A percentile compares a stretch with the other conserved stretches of the same genome.
phyloP scores from a whole-genome alignment of 2,888 invertebrate species.

The Netelia inedita region DNA sequence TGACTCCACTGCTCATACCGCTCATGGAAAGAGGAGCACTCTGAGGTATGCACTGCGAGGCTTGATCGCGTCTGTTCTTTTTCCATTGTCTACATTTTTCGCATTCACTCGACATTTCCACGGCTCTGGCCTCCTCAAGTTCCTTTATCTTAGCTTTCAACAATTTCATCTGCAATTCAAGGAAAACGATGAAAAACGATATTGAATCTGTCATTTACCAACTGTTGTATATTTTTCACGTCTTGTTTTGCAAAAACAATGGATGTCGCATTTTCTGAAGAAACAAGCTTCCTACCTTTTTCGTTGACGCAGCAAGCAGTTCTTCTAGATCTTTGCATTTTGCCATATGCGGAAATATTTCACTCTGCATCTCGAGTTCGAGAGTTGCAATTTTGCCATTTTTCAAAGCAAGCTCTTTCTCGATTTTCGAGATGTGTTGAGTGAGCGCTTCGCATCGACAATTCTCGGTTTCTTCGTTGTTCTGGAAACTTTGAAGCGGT shows the following conservation, averaged over 20 bases:
- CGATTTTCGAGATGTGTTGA: conserved; percentile 75
- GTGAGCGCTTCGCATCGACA: conserved; percentile 68
- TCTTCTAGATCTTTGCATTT: conserved; percentile 80
- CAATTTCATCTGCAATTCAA: conserved; percentile 69
- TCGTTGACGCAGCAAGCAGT: conserved; percentile 70
- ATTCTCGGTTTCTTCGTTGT: conserved; percentile 47
- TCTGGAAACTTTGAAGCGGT: conserved; percentile 69
- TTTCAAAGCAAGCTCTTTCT: conserved; percentile 78
- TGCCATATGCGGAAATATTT: conserved; percentile 79
- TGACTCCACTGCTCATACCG: conserved; percentile 75
- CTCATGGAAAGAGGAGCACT: conserved; percentile 67
- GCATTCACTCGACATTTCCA: conserved; percentile 75
- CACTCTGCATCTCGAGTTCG: conserved; percentile 78
- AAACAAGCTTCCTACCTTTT: conserved; percentile 72
- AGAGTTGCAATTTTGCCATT: conserved; percentile 79
- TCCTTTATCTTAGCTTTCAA: conserved; percentile 72
- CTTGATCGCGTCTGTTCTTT: conserved; percentile 75
- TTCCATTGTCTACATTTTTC: conserved; percentile 74
- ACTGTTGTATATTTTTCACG: no score
- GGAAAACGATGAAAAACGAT: conserved; percentile 1
- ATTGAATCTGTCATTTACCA: no score
- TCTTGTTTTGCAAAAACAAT: no score
- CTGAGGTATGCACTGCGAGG: conserved; percentile 76
- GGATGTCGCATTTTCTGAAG: no score
- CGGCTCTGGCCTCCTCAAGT: conserved; percentile 71